Conservation (phyloP, 2,113 vertebrate species). For the Syrrhaptes paradoxus region DNA sequence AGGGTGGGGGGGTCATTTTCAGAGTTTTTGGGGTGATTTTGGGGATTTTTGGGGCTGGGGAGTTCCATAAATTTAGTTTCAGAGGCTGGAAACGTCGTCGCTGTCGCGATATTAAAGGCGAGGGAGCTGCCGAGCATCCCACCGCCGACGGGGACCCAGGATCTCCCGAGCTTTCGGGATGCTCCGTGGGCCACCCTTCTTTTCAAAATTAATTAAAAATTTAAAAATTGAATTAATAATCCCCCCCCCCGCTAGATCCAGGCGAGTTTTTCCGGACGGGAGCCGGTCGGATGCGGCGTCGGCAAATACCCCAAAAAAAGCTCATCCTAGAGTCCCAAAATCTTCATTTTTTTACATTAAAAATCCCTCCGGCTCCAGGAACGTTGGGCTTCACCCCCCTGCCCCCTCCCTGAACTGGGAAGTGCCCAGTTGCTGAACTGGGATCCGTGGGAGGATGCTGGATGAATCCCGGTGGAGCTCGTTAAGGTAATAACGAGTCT, state of each 20-base stretch:
- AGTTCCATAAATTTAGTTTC: accelerated
- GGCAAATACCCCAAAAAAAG: not conserved
- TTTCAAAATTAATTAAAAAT: not conserved
- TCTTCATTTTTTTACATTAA: not conserved
- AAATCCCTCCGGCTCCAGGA: not conserved
- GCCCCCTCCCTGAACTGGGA: not conserved
- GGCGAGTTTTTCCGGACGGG: not conserved
- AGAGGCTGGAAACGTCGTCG: accelerated
- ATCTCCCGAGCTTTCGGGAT: not conserved
- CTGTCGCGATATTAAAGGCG: accelerated
- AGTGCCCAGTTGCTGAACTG: not conserved
- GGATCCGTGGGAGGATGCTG: conserved; percentile 19
- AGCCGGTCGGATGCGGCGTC: accelerated
- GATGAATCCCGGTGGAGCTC: conserved; percentile 34
- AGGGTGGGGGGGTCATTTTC: too few species aligned
- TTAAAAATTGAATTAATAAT: not conserved
- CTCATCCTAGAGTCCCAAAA: not conserved
- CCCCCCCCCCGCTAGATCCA: accelerated
- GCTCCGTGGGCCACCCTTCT: too few species aligned
- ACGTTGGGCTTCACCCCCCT: not conserved
- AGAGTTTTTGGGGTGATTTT: not conserved
- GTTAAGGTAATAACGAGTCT: conserved; percentile 55
- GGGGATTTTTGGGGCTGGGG: too few species aligned
- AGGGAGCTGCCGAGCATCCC: not conserved
- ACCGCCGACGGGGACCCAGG: not conserved